A percentile compares a stretch with the other conserved stretches of the same genome.
Evolutionary conservation across 2,888 invertebrate species (phyloP).

Genomic region (Prenolepis imparis): DNA sequence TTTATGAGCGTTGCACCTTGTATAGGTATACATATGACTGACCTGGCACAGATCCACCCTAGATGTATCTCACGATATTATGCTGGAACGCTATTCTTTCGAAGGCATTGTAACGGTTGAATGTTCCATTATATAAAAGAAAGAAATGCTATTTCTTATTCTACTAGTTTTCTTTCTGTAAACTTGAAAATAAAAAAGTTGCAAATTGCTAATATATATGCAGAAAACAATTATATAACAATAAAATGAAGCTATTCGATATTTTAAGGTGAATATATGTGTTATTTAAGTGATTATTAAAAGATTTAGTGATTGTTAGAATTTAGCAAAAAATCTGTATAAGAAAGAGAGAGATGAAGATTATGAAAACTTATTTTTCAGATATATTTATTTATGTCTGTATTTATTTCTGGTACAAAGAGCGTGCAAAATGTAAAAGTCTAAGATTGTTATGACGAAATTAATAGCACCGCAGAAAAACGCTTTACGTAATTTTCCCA

Average conservation of each 20-base stretch:
- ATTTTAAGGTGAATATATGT: not conserved
- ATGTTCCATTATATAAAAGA: not conserved
- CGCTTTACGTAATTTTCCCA: constrained; percentile 14
- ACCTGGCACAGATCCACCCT: constrained; percentile 32
- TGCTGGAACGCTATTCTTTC: constrained; percentile 2
- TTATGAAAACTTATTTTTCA: not conserved
- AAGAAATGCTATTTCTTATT: not conserved
- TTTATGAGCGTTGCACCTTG: not conserved
- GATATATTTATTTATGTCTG: not conserved
- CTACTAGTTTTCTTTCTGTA: not conserved
- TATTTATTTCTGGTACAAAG: not conserved
- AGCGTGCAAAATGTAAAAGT: not conserved
- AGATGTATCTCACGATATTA: constrained; percentile 26
- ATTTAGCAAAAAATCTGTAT: not conserved
- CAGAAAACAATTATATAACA: not conserved
- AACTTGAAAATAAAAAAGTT: not conserved
- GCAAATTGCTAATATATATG: not conserved
- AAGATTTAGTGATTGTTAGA: too few species aligned
- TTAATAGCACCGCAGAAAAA: not conserved
- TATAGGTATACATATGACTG: constrained; percentile 23
- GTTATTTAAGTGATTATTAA: too few species aligned
- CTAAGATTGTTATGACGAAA: not conserved
- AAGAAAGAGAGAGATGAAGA: not conserved
- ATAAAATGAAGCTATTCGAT: not conserved
- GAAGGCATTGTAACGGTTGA: constrained; percentile 26